These are phyloP conservation scores for Lamproptera curius DNA, from an alignment of 2,888 invertebrate genomes.

Conservation along the genomic window DNA sequence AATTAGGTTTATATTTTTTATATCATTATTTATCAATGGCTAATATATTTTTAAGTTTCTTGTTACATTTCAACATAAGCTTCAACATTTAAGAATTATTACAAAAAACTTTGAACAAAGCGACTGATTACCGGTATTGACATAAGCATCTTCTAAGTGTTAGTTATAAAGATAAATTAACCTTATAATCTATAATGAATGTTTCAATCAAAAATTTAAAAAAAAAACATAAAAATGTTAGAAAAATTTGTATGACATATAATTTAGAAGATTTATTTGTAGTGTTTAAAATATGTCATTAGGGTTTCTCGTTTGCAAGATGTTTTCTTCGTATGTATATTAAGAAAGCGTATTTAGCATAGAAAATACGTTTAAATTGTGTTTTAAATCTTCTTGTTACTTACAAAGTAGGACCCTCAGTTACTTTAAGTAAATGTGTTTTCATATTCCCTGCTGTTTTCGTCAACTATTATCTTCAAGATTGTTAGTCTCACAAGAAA, in stretches of 20 bases:
- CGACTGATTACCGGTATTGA: constrained; percentile 29
- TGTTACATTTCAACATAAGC: background rate
- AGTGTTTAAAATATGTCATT: constrained; percentile 35
- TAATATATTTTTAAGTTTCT: too few species aligned
- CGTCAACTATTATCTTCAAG: too few species aligned
- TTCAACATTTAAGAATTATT: constrained; percentile 7
- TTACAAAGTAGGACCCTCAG: too few species aligned
- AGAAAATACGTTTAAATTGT: too few species aligned
- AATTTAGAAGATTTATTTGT: constrained; percentile 32
- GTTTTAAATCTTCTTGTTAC: too few species aligned
- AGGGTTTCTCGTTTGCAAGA: constrained; percentile 38
- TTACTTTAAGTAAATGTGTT: too few species aligned
- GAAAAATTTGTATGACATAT: constrained; percentile 21
- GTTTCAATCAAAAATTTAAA: constrained; percentile 16
- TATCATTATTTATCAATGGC: too few species aligned
- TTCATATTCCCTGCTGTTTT: too few species aligned
- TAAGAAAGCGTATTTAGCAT: constrained; percentile 30
- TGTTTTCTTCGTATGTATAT: background rate
- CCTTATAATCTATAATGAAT: constrained; percentile 16
- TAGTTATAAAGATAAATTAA: constrained; percentile 26
- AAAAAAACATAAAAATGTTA: constrained; percentile 8
- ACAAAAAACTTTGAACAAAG: constrained; percentile 17
- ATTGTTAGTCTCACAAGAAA: too few species aligned
- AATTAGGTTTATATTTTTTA: too few species aligned
- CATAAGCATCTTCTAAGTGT: constrained; percentile 35